Conservation (phyloP, 1,140 invertebrate species). For the Palaemon carinicauda region DNA sequence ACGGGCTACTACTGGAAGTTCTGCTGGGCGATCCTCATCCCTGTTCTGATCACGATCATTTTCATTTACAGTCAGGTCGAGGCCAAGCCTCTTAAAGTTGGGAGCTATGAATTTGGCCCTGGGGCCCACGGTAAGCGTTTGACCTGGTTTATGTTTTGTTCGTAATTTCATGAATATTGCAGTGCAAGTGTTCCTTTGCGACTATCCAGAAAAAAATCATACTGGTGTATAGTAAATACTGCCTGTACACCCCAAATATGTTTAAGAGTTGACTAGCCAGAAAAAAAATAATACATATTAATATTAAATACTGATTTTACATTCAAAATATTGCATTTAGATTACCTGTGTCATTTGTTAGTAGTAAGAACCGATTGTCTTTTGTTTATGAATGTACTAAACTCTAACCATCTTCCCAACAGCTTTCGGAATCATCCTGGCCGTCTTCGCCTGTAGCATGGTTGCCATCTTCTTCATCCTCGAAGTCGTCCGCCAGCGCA, state of each 20-base stretch:
- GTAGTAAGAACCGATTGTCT: not conserved
- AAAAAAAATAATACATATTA: too few relatives aligned
- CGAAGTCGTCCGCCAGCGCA: not conserved
- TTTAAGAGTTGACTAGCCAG: too few relatives aligned
- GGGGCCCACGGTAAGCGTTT: conserved; percentile 35
- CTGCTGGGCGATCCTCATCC: conserved; percentile 83
- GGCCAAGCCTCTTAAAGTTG: conserved; percentile 29
- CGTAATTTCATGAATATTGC: not conserved
- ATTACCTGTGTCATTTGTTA: not conserved
- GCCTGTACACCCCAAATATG: too few relatives aligned
- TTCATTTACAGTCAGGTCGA: conserved; percentile 72
- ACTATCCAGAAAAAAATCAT: not conserved
- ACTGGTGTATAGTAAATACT: too few relatives aligned
- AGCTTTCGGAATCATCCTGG: conserved; percentile 46
- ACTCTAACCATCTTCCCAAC: not conserved
- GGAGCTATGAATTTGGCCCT: conserved; percentile 17
- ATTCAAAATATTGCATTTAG: too few relatives aligned
- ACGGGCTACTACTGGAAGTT: conserved; percentile 80
- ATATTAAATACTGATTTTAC: too few relatives aligned
- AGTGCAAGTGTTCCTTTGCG: not conserved
- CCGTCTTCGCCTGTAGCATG: conserved; percentile 20
- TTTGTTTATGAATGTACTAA: not conserved
- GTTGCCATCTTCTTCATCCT: conserved; percentile 45
- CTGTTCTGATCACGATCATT: conserved; percentile 73
- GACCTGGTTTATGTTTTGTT: not conserved